phyloP scores from a whole-genome alignment of 2,888 invertebrate species.

The Drosophila paranaensis region DNA sequence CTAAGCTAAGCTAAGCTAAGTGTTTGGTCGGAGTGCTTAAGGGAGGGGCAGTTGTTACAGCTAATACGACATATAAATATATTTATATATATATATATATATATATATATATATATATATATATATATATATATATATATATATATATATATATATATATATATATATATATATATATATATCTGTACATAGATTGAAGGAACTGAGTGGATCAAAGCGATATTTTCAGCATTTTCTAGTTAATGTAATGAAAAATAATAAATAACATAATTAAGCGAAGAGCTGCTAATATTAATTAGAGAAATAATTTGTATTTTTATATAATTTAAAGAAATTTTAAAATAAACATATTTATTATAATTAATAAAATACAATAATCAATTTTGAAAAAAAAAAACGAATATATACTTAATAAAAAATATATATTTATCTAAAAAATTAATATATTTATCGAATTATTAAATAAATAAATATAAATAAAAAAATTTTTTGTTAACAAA shows the following conservation, averaged over 20 bases:
- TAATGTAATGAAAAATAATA: not conserved
- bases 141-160: not conserved
- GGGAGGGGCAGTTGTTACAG: slow-evolving; percentile 4
- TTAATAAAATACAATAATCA: too few relatives aligned
- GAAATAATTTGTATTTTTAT: not conserved
- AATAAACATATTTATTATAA: too few relatives aligned
- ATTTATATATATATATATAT: not conserved
- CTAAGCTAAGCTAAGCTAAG: slow-evolving; percentile 6
- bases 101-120: not conserved
- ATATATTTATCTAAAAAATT: too few relatives aligned
- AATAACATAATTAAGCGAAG: not conserved
- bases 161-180: not conserved
- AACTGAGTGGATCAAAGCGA: not conserved
- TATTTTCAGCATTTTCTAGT: slow-evolving; percentile 29
- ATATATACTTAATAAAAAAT: too few relatives aligned
- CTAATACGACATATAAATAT: slow-evolving; percentile 29
- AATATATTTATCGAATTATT: too few relatives aligned
- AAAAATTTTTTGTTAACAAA: too few relatives aligned
- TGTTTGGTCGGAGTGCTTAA: not conserved
- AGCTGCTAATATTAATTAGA: not conserved
- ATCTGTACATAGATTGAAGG: not conserved
- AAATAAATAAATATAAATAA: too few relatives aligned
- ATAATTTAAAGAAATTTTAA: not conserved
- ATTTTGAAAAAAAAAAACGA: too few relatives aligned
- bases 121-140: not conserved